Evolutionary conservation across 2,797 vertebrate genomes (phyloP).

Genomic region (Coluber constrictor): DNA sequence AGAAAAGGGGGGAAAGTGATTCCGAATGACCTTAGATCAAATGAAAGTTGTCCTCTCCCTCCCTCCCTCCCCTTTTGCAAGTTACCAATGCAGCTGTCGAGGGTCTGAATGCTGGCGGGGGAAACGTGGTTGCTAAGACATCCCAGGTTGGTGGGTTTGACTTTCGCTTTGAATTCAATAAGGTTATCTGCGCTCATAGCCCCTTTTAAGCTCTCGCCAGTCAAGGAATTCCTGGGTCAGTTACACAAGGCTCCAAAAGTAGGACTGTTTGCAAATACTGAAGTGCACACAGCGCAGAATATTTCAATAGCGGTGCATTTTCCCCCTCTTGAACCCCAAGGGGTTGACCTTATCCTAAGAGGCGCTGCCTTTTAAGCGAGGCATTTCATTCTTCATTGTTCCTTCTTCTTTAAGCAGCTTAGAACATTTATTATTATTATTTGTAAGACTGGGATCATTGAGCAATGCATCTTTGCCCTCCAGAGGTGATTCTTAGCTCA

Average conservation of each 20-base stretch:
- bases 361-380: background rate
- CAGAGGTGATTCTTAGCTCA: background rate
- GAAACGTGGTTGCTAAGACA: conserved; percentile 63
- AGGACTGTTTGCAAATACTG: conserved; percentile 53
- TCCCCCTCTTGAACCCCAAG: background rate
- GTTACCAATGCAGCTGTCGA: conserved; percentile 50
- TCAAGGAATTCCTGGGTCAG: conserved; percentile 57
- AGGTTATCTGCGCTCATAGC: conserved; percentile 59
- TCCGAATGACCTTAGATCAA: background rate
- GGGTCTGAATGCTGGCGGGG: conserved; percentile 49
- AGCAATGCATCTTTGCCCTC: background rate
- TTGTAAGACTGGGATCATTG: background rate
- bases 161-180: conserved; percentile 3
- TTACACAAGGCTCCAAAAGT: conserved; percentile 52
- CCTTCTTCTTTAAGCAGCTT: background rate
- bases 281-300: background rate
- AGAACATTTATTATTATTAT: no score
- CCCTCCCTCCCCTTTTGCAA: conserved; percentile 34
- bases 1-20: conserved; percentile 36
- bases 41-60: background rate
- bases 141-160: conserved; percentile 59
- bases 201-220: conserved; percentile 57
- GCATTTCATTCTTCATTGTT: background rate
- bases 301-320: conserved; percentile 12
- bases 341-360: background rate